Conservation (phyloP, 2,888 invertebrate species). For the Pristionchus entomophagus region DNA sequence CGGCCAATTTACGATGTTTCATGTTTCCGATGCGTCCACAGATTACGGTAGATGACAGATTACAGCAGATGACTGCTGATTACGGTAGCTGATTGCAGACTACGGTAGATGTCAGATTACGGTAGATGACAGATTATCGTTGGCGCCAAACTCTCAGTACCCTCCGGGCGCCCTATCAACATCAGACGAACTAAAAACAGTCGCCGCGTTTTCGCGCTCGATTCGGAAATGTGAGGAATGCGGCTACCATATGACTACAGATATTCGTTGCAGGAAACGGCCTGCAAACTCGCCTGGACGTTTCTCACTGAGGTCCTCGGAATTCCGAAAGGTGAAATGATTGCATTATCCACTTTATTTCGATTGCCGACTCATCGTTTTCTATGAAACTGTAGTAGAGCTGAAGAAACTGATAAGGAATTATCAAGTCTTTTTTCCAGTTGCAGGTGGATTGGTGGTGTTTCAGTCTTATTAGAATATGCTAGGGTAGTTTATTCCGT, state of each 20-base stretch:
- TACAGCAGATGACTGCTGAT: background rate
- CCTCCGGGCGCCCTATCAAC: constrained; percentile 31
- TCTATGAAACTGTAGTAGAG: too few relatives aligned
- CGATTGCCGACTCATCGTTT: too few relatives aligned
- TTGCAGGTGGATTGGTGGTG: too few relatives aligned
- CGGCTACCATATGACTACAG: background rate
- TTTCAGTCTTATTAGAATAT: too few relatives aligned
- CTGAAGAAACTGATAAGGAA: too few relatives aligned
- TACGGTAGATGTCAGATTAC: background rate
- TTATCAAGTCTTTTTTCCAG: background rate
- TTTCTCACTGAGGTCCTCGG: constrained; percentile 31
- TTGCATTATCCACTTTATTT: too few relatives aligned
- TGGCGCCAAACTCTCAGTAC: constrained; percentile 22
- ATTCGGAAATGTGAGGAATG: background rate
- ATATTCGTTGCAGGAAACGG: constrained; percentile 83
- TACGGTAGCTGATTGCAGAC: background rate
- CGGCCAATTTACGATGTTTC: constrained; percentile 2
- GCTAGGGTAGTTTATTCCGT: too few relatives aligned
- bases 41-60: background rate
- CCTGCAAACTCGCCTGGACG: constrained; percentile 88
- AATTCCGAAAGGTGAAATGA: constrained; percentile 40
- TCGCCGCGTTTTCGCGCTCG: background rate
- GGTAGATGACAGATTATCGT: background rate
- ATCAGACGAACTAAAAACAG: constrained; percentile 38
- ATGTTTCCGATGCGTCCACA: background rate